Percentiles rank a stretch among this genome's conserved stretches.
Conservation (phyloP, 2,113 vertebrate species). For the Albula goreensis region DNA sequence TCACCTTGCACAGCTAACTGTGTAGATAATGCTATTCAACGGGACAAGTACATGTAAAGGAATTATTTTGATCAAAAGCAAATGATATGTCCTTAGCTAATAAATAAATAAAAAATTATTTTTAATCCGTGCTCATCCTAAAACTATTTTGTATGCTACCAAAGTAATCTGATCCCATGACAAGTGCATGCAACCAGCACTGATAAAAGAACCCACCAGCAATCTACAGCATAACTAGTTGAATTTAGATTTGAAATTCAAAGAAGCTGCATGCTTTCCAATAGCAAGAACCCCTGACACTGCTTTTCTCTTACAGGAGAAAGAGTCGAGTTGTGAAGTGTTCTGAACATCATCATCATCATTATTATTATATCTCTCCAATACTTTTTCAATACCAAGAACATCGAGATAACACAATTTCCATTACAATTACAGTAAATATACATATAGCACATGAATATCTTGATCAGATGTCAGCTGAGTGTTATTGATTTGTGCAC, state of each 20-base stretch:
- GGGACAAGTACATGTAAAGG: neutral
- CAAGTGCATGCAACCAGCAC: neutral
- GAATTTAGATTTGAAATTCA: conserved; percentile 3
- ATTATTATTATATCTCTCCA: too few relatives aligned
- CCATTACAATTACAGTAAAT: neutral
- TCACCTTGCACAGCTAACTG: neutral
- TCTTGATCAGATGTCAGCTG: neutral
- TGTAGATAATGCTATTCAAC: neutral
- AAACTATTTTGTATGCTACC: neutral
- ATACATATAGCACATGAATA: neutral
- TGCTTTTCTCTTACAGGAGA: neutral
- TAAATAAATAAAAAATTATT: neutral
- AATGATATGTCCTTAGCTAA: neutral
- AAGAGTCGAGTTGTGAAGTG: neutral
- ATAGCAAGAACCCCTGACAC: neutral
- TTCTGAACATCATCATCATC: neutral
- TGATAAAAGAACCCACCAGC: neutral
- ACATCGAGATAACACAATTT: too few relatives aligned
- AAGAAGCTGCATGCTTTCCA: neutral
- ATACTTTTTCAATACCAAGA: too few relatives aligned
- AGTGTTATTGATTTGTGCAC: neutral
- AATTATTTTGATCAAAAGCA: neutral
- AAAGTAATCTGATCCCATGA: neutral
- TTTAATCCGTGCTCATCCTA: neutral
- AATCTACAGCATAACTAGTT: neutral